A percentile compares a stretch with the other conserved stretches of the same genome.
Evolutionary conservation across 1,140 invertebrate genomes (phyloP).

Genomic region (Zaprionus kolodkinae): DNA sequence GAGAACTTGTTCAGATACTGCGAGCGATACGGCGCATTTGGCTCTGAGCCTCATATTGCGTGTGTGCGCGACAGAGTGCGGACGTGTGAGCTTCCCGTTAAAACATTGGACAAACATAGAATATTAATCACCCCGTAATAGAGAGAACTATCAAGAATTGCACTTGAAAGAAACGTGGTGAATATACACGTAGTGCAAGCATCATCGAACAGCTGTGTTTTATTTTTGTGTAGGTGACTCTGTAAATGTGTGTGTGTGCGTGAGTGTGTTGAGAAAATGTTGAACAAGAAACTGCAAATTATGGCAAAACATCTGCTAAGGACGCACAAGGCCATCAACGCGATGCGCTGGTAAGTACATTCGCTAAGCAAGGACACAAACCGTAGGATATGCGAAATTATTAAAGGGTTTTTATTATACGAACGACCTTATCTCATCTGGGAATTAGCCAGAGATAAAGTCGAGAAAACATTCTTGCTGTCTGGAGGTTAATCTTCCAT

Average conservation of each 20-base stretch:
- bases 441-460: neutral
- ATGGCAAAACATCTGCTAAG: slow-evolving; percentile 43
- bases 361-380: slow-evolving; percentile 16
- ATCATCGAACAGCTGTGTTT: neutral
- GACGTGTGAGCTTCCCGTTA: neutral
- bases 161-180: neutral
- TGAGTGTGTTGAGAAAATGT: slow-evolving; percentile 33
- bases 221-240: neutral
- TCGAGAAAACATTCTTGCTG: neutral
- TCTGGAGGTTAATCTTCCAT: neutral
- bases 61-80: neutral
- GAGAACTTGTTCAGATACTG: neutral
- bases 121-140: neutral
- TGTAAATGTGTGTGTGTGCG: neutral
- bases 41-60: neutral
- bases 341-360: slow-evolving; percentile 51
- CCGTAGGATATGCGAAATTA: slow-evolving; percentile 1
- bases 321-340: slow-evolving; percentile 21
- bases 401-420: neutral
- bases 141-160: neutral
- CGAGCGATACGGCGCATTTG: neutral
- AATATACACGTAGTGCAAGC: neutral
- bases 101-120: neutral
- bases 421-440: neutral
- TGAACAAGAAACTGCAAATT: slow-evolving; percentile 55